phyloP scores from a whole-genome alignment of 1,140 invertebrate genomes.

The Caenorhabditis latens region DNA sequence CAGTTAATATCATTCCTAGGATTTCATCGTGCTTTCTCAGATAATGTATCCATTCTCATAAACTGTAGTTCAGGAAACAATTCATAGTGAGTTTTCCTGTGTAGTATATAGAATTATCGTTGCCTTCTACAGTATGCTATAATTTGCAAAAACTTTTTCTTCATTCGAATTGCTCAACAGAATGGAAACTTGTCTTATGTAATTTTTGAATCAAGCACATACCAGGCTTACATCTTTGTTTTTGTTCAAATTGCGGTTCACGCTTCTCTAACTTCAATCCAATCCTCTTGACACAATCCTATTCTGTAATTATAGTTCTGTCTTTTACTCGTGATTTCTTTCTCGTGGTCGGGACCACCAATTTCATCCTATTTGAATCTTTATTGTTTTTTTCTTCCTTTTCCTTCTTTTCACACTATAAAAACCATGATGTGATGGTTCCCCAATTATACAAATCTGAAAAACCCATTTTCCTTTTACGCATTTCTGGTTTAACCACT shows the following conservation, averaged over 20 bases:
- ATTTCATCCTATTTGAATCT: background rate
- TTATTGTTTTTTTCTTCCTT: background rate
- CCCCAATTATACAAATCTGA: background rate
- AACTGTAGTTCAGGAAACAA: too few species aligned
- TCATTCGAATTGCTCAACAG: too few species aligned
- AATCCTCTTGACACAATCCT: background rate
- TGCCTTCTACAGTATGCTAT: too few species aligned
- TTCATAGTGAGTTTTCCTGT: too few species aligned
- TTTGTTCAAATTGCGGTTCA: background rate
- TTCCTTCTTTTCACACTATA: background rate
- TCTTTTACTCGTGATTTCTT: background rate
- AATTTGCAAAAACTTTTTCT: too few species aligned
- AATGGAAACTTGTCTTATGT: too few species aligned
- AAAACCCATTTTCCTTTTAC: background rate
- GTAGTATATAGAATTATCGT: too few species aligned
- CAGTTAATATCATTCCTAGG: too few species aligned
- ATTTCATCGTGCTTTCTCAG: too few species aligned
- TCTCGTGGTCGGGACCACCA: background rate
- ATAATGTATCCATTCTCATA: too few species aligned
- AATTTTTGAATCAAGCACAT: too few species aligned
- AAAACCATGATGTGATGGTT: background rate
- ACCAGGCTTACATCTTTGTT: too few species aligned
- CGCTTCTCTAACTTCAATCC: background rate
- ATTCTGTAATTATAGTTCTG: background rate
- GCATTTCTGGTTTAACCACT: background rate